Evolutionary conservation across 2,797 vertebrate genomes (phyloP), one percentile per base, ranked within the genome.

Genomic region (Chanos chanos): DNA sequence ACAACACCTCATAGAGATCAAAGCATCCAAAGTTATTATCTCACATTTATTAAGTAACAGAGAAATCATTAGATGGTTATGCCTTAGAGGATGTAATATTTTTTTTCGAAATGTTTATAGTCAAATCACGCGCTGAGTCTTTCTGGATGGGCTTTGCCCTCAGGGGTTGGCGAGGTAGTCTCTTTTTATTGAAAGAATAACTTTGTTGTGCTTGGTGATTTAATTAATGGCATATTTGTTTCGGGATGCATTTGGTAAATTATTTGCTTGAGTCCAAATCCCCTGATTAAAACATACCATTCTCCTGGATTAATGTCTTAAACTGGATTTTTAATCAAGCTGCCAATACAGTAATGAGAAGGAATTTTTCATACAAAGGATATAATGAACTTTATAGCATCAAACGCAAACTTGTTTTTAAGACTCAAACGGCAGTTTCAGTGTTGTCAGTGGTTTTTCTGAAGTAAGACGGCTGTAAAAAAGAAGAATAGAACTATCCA

Each of bases 361-460:
- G 30, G 15, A 61, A 60, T 55, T 47, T 61, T 67, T 55, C 57
- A 67, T 54, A 28, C 25, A 36, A 34, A 54, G 61, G 41, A 25
- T 41, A 8, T 33, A 54, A 48, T 54, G 49, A 67, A 40, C n/a
- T 41, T 30, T 16, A n/a, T 8, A 22, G 34, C 1, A 7, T 61
- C n/a, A 62, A 51, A 61, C 15, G n/a, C 3, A 60, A 15, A 61
- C 2, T 12, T 54, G 7, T 41, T 67, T 40, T 37, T 27, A 45
- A 30, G 16, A 52, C 1, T 40, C 54, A n/a, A n/a, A n/a, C n/a
- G 41, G 28, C 40, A 61, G 28, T 56, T 43, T 55, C 12, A 47
- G 1, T 16, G 12, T 18, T 3, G 15, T 49, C 47, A 16, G 27
- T 47, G 1, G 6, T 19, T 21, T 37, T 36, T 47, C 18, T 56